phyloP scores from a whole-genome alignment of 53 echinoderm and acorn worm genomes.

The Stichopus horrens region DNA sequence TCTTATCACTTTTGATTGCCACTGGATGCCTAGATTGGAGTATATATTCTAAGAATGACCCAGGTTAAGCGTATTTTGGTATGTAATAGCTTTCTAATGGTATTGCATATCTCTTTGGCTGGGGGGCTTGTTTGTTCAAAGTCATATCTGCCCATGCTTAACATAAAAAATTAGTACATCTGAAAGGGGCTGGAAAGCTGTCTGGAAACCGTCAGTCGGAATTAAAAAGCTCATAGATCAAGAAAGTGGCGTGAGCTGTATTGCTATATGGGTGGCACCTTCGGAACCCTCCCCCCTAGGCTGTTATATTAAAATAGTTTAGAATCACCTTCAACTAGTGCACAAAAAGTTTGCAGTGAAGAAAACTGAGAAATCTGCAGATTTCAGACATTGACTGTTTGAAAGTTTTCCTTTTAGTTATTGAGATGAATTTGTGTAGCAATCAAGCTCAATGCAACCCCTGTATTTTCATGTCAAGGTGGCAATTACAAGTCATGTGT shows the following conservation, averaged over 20 bases:
- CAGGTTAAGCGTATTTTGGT: not conserved
- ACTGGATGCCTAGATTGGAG: not conserved
- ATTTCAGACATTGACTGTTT: too few species aligned
- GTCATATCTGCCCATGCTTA: not conserved
- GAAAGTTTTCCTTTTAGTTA: too few species aligned
- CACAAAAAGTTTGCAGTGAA: too few species aligned
- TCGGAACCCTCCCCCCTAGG: not conserved
- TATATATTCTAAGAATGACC: not conserved
- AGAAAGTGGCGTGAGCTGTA: not conserved
- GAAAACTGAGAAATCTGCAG: too few species aligned
- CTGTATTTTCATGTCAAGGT: too few species aligned
- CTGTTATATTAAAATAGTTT: too few species aligned
- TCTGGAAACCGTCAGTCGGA: not conserved
- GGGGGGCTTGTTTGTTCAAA: not conserved
- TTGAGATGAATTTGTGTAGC: too few species aligned
- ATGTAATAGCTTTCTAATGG: not conserved
- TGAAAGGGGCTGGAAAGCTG: not conserved
- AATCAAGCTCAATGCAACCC: too few species aligned
- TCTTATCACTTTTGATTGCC: not conserved
- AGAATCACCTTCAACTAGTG: too few species aligned
- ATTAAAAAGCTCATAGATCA: not conserved
- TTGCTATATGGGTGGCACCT: not conserved
- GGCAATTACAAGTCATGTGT: too few species aligned
- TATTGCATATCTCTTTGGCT: not conserved
- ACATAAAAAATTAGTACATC: not conserved